Evolutionary conservation across 2,888 invertebrate species (phyloP), one percentile per base, ranked within the genome.

Genomic region (Drosophila melanosoma): DNA sequence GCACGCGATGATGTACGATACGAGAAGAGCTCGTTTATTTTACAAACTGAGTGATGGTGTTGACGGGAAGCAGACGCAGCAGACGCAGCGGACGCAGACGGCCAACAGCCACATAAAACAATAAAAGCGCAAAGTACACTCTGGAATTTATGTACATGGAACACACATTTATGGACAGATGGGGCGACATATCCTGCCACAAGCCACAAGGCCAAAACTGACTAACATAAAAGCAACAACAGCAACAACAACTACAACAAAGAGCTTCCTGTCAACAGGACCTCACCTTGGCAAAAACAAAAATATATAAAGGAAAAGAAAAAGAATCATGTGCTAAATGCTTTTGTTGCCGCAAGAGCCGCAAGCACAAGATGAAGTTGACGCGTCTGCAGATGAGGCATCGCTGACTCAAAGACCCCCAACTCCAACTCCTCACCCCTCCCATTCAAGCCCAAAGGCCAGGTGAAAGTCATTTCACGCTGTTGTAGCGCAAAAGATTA

Each of bases 391-490:
- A 57, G 57, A n/a, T 32, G 58, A 59, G 58, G 17, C 58, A 48
- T 48, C 17, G 26, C 56, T 49, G 49, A 57, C 53, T 57, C 54
- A 45, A 45, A 45, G 23, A 45, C 52, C 32, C 20, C 20, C 33
- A 33, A 33, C 6, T n/a, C 29, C 32, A 6, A 12, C 7, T 10
- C 62, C 42, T 40, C 35, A 33, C 36, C 26, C 11, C 32, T 17
- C 40, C 51, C 48, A 45, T 4, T 23, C 33, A 35, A 42, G 45
- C 82, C 64, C 10, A 79, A 58, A 76, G 84, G 87, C 84, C 89
- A 90, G 87, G 87, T 85, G 90, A 90, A 88, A 88, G 88, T 88
- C 90, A 90, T 88, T 88, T 90, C 89, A 89, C 90, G 88, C 90
- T 90, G 89, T 79, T 87, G 84, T 87, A 79, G 87, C 90, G 87